Evolutionary conservation across 1,140 invertebrate genomes (phyloP), one percentile per base, ranked within the genome.

Genomic region (Leptonema lineaticorne): DNA sequence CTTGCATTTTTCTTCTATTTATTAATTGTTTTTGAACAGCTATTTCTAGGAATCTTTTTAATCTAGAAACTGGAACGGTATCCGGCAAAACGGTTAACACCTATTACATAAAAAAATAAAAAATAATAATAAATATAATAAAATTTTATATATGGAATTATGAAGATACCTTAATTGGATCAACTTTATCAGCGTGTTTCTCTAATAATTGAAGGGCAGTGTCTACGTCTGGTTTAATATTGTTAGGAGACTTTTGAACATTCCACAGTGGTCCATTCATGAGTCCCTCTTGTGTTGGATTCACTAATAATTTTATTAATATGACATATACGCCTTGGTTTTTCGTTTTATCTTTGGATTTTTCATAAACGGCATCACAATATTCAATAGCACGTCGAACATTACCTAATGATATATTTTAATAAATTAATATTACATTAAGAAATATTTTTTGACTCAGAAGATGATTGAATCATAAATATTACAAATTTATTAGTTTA

Each of bases 371-470:
- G 76, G 85, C 88, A 74, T 90, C 85, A 76, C 95, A 97, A 81
- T 97, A 98, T 63, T 88, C 79, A 74, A 92, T 89, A 0, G 96
- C 96, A 75, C 89, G 88, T 0, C 87, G 75, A 18, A 91, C 85
- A 80, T 98, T 90, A 48, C 93, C 89, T 83, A 8, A 50, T 22
- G 53, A 64, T 28, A 63, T 45, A 62, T 20, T 11, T 57, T 11
- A 33, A 22, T 27, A 37, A 26, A 16, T 24, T 9, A 7, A 14
- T 6, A 45, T 45, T 45, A 16, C 57, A 28, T 27, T 59, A 50
- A 50, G 7, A 22, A 50, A 50, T 7, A 6, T 16, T 7, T 50
- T 7, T 50, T 50, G 5, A 22, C 6, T 50, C 16, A 50, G 16
- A 50, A 63, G 18, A 63, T 11, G 29, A n/a, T n/a, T n/a, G n/a